These are phyloP conservation scores for Setophaga coronata DNA, from an alignment of 2,113 vertebrate genomes.

Conservation along the genomic window DNA sequence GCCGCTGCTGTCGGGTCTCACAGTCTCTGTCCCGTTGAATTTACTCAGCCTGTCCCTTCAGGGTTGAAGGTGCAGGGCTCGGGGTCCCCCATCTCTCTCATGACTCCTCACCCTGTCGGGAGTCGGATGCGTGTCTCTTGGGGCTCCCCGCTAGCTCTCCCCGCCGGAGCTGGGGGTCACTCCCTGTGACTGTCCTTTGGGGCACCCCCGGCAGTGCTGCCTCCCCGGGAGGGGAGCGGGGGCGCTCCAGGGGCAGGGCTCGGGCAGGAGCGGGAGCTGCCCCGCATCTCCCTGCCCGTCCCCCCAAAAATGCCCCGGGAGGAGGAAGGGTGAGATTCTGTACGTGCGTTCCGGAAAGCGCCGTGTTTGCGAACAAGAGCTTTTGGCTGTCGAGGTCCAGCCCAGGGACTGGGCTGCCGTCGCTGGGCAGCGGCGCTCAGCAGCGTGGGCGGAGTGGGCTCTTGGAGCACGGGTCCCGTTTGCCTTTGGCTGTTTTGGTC, in stretches of 20 bases:
- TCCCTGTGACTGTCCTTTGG: no score
- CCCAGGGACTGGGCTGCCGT: background rate
- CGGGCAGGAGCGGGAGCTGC: fast-evolving
- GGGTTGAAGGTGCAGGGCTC: background rate
- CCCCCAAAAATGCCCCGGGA: fast-evolving
- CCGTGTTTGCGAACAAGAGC: fast-evolving
- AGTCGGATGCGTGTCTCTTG: background rate
- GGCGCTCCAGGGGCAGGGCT: no score
- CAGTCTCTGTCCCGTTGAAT: background rate
- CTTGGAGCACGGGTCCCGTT: background rate
- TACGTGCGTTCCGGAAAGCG: background rate
- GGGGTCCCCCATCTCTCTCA: background rate
- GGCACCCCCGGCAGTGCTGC: no score
- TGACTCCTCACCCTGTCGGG: background rate
- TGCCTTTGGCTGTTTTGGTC: background rate
- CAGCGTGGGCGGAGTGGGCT: background rate
- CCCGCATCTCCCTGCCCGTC: no score
- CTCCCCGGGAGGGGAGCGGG: background rate
- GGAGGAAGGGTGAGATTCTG: background rate
- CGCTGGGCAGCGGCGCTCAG: background rate
- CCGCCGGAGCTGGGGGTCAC: no score
- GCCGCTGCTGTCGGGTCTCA: background rate
- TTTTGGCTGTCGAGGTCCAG: background rate
- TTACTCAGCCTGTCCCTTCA: no score
- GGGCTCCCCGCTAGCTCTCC: background rate